phyloP scores from a whole-genome alignment of 1,140 invertebrate species.

The Pachypeltis micranthus region DNA sequence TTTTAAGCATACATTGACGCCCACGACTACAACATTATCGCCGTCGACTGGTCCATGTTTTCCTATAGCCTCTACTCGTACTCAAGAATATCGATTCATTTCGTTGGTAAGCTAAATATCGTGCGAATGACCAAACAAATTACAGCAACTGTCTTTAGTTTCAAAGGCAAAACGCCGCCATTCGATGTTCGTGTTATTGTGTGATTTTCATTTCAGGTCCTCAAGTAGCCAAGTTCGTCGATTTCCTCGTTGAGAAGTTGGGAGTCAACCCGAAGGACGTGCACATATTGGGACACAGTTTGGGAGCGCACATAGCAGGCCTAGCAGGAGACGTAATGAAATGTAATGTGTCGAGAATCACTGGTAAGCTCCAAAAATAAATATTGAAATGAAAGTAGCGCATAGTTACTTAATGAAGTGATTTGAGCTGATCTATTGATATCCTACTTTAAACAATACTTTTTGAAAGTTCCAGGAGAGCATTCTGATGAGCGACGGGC shows the following conservation, averaged over 20 bases:
- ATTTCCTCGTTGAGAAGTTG: conserved; percentile 16
- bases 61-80: conserved; percentile 33
- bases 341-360: conserved; percentile 45
- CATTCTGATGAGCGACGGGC: no score
- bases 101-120: conserved; percentile 37
- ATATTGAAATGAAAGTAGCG: no score
- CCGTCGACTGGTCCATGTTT: conserved; percentile 46
- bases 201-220: neutral
- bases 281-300: conserved; percentile 52
- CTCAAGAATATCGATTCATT: conserved; percentile 15
- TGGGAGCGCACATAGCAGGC: conserved; percentile 71
- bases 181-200: no score
- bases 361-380: no score
- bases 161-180: no score
- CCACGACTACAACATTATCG: conserved; percentile 47
- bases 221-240: conserved; percentile 18
- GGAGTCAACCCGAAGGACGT: neutral
- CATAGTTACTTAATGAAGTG: no score
- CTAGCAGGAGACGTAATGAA: conserved; percentile 49
- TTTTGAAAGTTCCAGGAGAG: no score
- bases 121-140: no score
- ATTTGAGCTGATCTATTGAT: no score
- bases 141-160: no score
- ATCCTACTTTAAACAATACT: no score
- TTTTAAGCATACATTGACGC: conserved; percentile 39